Percentiles rank a stretch among this genome's conserved stretches.
phyloP scores from a whole-genome alignment of 2,113 vertebrate species.

The Polyodon spathula region DNA sequence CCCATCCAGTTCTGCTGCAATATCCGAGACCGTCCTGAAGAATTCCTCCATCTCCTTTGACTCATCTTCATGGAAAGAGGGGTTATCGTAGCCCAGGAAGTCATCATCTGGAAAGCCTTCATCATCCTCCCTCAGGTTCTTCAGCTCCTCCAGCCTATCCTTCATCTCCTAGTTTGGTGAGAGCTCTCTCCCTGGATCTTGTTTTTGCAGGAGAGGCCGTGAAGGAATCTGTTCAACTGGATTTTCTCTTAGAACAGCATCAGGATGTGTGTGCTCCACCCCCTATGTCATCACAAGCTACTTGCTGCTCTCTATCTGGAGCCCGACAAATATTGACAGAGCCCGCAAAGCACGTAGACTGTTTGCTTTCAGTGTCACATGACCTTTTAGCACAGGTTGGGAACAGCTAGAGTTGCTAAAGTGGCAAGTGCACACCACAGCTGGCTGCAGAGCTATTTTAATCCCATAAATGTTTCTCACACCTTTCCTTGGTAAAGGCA shows the following conservation, averaged over 20 bases:
- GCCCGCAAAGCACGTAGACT: not conserved
- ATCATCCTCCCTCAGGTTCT: conserved; percentile 14
- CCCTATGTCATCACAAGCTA: not conserved
- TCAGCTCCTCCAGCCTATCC: conserved; percentile 47
- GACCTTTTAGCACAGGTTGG: not conserved
- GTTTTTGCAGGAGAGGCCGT: too few species aligned
- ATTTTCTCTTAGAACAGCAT: not conserved
- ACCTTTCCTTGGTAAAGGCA: too few species aligned
- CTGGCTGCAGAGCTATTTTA: not conserved
- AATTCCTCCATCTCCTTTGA: conserved; percentile 17
- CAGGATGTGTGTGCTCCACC: conserved; percentile 5
- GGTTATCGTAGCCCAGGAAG: conserved; percentile 23
- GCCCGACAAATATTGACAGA: conserved; percentile 20
- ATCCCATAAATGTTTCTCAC: too few species aligned
- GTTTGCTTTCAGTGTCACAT: conserved; percentile 8
- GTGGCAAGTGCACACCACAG: not conserved
- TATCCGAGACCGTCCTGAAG: conserved; percentile 35
- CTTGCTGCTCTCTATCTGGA: not conserved
- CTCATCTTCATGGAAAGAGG: conserved; percentile 15
- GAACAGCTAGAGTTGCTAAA: not conserved
- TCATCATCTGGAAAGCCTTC: conserved; percentile 19
- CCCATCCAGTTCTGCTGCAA: conserved; percentile 30
- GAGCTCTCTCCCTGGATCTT: not conserved
- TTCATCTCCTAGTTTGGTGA: conserved; percentile 32
- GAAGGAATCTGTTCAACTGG: not conserved